Percentiles rank a stretch among this genome's conserved stretches.
Conservation (phyloP, 2,113 vertebrate genomes). For the Rousettus leschenaultii region DNA sequence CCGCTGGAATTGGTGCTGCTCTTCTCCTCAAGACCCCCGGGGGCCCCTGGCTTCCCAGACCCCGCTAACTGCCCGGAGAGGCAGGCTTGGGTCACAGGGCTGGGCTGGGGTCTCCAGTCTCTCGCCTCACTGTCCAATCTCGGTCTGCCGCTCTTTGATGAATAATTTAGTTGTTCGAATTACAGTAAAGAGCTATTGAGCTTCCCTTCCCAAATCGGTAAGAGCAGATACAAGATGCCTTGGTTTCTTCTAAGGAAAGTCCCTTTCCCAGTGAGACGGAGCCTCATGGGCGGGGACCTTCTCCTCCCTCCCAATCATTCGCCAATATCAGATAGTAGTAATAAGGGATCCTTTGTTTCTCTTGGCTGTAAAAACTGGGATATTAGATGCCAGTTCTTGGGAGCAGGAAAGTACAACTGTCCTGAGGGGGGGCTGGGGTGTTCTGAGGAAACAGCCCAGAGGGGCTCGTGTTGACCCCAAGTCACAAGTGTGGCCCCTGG, state of each 20-base stretch:
- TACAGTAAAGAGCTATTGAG: constrained; percentile 78
- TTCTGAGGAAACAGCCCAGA: not conserved
- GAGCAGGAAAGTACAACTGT: not conserved
- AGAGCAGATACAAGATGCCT: constrained; percentile 60
- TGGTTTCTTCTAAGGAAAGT: constrained; percentile 72
- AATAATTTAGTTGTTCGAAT: constrained; percentile 81
- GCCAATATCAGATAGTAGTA: not conserved
- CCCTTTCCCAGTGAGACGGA: constrained; percentile 67
- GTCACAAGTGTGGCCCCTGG: not conserved
- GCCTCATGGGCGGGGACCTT: not conserved
- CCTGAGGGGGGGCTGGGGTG: accelerated
- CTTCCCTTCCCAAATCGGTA: constrained; percentile 78
- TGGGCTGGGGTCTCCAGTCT: constrained; percentile 26
- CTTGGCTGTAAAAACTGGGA: not conserved
- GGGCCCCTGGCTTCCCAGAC: not conserved
- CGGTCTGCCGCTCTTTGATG: constrained; percentile 67
- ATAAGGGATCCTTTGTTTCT: not conserved
- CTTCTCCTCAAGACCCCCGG: not conserved
- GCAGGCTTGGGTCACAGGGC: not conserved
- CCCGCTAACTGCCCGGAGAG: not conserved
- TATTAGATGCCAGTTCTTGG: not conserved
- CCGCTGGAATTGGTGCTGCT: no score
- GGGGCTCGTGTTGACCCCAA: not conserved
- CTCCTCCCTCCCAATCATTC: not conserved
- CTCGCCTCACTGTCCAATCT: constrained; percentile 51